Evolutionary conservation across 2,797 vertebrate species (phyloP), one percentile per base, ranked within the genome.

Genomic region (Trachops cirrhosus): DNA sequence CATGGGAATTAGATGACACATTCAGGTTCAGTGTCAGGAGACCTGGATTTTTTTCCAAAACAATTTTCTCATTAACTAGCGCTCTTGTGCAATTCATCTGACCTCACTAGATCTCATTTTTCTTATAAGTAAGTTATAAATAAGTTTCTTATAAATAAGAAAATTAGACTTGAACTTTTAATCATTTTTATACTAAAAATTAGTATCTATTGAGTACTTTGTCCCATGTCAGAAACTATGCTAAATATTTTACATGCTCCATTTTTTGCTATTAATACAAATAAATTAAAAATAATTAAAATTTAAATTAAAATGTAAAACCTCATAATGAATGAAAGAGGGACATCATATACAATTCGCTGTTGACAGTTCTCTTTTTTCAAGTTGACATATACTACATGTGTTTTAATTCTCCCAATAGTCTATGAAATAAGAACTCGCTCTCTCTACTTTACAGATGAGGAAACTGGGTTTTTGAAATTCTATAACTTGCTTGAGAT

Each of bases 401-500:
- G 52, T 84, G n/a, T 92, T 92, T 86, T 50, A 54, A 94, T 64
- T 74, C 44, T 93, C 32, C 14, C 11, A 71, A 52, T 18, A 67
- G 12, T 48, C 59, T 79, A 34, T 39, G 26, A 86, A 86, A 52
- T 54, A 89, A 34, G 7, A 90, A 41, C 2, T 59, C 5, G 46
- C 87, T 84, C 59, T 26, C 41, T 71, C 48, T 95, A 71, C 29
- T 91, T 95, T 70, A 80, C 4, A 91, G 64, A 57, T 54, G 32
- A 95, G 44, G 41, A 96, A 94, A 83, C 48, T 26, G 37, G 89
- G 41, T 24, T 6, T 84, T 71, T 83, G 52, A 86, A 94, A 84
- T 83, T 80, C 18, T 57, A 1, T 74, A 75, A 78, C 19, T 71
- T 74, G n/a, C 5, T 46, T 92, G 26, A 78, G 19, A 18, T 62